Conservation (phyloP, 2,797 vertebrate genomes). For the Heterohyrax brucei region DNA sequence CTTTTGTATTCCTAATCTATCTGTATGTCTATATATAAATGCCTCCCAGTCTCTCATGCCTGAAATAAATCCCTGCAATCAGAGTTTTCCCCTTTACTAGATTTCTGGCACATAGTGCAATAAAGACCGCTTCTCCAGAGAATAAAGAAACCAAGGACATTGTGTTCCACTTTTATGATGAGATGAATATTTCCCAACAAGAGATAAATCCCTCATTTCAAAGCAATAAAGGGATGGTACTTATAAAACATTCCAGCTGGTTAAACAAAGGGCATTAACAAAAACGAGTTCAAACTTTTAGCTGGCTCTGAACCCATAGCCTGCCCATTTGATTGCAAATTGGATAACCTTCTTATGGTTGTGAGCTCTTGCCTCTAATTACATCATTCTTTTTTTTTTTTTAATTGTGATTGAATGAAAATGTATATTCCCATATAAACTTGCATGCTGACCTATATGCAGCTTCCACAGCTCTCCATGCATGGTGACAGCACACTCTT, state of each 20-base stretch:
- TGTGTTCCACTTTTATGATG: slow-evolving; percentile 69
- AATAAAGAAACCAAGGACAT: slow-evolving; percentile 63
- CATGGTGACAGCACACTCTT: no score
- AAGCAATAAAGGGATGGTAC: slow-evolving; percentile 43
- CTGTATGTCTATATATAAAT: slow-evolving; percentile 22
- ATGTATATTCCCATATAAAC: no score
- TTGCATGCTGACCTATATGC: no score
- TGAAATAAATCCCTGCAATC: slow-evolving; percentile 55
- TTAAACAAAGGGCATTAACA: slow-evolving; percentile 42
- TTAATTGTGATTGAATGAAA: no score
- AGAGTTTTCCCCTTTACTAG: background rate
- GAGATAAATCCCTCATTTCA: slow-evolving; percentile 69
- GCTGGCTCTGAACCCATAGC: slow-evolving; percentile 23
- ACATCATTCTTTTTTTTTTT: no score
- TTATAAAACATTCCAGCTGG: slow-evolving; percentile 76
- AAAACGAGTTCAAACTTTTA: background rate
- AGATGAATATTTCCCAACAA: slow-evolving; percentile 71
- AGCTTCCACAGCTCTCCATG: no score
- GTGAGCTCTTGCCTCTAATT: background rate
- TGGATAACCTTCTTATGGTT: slow-evolving; percentile 49
- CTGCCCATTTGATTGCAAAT: background rate
- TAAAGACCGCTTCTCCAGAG: slow-evolving; percentile 61
- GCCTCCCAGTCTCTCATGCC: slow-evolving; percentile 22
- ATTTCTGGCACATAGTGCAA: slow-evolving; percentile 33
- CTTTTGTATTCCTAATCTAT: background rate